Percentiles rank a stretch among this genome's conserved stretches.
Evolutionary conservation across 2,113 vertebrate genomes (phyloP).

Genomic region (Leuciscus idus): DNA sequence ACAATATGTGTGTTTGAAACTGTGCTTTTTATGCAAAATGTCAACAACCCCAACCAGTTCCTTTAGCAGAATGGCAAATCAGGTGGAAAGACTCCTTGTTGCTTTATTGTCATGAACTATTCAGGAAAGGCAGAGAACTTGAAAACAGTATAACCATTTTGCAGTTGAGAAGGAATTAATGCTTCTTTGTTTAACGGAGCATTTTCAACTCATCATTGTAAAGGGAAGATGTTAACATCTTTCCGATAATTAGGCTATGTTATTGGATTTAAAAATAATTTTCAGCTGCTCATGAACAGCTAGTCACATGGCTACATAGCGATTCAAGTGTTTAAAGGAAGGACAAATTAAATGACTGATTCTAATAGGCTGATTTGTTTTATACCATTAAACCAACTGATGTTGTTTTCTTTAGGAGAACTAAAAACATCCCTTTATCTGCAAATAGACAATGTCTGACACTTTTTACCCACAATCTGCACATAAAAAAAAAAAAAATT

Average conservation of each 20-base stretch:
- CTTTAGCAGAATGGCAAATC: neutral
- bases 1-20: neutral
- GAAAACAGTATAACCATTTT: neutral
- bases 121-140: neutral
- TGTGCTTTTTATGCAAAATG: neutral
- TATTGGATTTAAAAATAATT: neutral
- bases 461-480: neutral
- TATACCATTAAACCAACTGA: neutral
- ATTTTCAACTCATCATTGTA: neutral
- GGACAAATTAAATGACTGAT: slow-evolving; percentile 5
- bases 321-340: neutral
- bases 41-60: neutral
- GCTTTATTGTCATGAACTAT: neutral
- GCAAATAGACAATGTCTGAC: neutral
- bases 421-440: neutral
- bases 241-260: neutral
- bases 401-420: neutral
- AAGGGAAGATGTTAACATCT: neutral
- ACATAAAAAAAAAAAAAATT: neutral
- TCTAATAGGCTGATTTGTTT: neutral
- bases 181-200: neutral
- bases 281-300: neutral
- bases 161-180: neutral
- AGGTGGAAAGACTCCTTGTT: neutral
- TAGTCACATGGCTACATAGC: neutral